Conservation (phyloP, 2,113 vertebrate species). For the Engystomops pustulosus region DNA sequence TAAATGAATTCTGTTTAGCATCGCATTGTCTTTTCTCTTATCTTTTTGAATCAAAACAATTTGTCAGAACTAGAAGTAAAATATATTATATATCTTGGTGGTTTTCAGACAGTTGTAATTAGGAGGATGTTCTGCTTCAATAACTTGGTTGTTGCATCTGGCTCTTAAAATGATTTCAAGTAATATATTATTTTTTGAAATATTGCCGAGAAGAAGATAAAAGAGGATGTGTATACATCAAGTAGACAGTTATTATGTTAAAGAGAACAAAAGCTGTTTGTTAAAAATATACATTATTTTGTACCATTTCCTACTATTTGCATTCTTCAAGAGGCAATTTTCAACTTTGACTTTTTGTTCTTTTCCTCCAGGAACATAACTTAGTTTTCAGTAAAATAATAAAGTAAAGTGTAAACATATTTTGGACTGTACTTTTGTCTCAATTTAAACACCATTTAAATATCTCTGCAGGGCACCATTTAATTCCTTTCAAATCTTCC, state of each 20-base stretch:
- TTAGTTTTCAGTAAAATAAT: slow-evolving; percentile 43
- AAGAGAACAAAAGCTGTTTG: slow-evolving; percentile 1
- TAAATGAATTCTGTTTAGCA: not conserved
- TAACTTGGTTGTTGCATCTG: not conserved
- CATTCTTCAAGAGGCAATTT: slow-evolving; percentile 41
- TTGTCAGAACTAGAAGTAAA: not conserved
- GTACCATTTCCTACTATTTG: slow-evolving; percentile 26
- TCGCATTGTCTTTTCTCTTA: not conserved
- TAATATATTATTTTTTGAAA: slow-evolving; percentile 13
- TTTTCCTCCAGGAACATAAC: slow-evolving; percentile 44
- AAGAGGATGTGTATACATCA: slow-evolving; percentile 35
- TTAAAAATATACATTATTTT: not conserved
- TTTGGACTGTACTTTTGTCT: slow-evolving; percentile 44
- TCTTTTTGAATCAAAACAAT: not conserved
- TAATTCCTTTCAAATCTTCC: slow-evolving; percentile 15
- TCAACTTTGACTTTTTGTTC: slow-evolving; percentile 53
- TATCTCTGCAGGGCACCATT: slow-evolving; percentile 40
- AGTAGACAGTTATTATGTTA: slow-evolving; percentile 31
- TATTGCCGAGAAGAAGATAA: slow-evolving; percentile 18
- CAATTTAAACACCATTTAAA: slow-evolving; percentile 48
- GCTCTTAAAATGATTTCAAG: not conserved
- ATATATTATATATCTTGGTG: not conserved
- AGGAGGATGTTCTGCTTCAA: not conserved
- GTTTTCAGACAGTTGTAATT: not conserved
- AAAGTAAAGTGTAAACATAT: slow-evolving; percentile 45